A percentile compares a stretch with the other conserved stretches of the same genome.
phyloP scores from a whole-genome alignment of 2,797 vertebrate species.

The Stomatorhinus walkeri region DNA sequence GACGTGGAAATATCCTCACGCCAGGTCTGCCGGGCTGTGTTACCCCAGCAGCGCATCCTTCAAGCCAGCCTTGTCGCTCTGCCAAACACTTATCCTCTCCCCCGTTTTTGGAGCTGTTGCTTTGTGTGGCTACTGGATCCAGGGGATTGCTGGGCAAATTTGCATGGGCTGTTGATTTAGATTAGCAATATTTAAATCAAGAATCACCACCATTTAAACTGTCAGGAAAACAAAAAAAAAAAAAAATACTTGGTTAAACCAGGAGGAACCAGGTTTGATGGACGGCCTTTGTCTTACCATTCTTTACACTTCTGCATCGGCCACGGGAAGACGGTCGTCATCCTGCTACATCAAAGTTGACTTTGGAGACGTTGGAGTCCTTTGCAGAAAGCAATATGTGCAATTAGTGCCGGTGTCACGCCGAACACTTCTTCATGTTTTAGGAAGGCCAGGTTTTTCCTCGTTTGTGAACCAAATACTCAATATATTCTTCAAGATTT shows the following conservation, averaged over 20 bases:
- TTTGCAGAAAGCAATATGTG: constrained; percentile 71
- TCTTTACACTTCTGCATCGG: constrained; percentile 46
- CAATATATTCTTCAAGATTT: constrained; percentile 69
- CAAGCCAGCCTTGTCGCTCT: constrained; percentile 51
- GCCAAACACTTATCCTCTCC: constrained; percentile 35
- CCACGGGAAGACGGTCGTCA: constrained; percentile 34
- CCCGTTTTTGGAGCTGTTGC: constrained; percentile 55
- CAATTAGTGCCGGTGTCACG: constrained; percentile 59
- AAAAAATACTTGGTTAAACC: constrained; percentile 54
- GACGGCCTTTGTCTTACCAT: constrained; percentile 44
- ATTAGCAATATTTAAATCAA: constrained; percentile 76
- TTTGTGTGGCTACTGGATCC: constrained; percentile 65
- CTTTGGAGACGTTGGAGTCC: constrained; percentile 45
- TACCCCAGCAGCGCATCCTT: constrained; percentile 60
- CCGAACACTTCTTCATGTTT: constrained; percentile 56
- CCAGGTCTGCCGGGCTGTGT: constrained; percentile 53
- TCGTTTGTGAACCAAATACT: constrained; percentile 72
- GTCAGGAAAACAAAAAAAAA: constrained; percentile 44
- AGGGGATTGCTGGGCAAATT: constrained; percentile 64
- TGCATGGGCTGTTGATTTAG: constrained; percentile 73
- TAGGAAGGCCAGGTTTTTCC: constrained; percentile 59
- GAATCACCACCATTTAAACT: constrained; percentile 62
- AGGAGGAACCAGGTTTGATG: constrained; percentile 41
- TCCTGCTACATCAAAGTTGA: constrained; percentile 44
- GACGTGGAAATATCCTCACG: constrained; percentile 51